Percentiles rank a stretch among this genome's conserved stretches.
Evolutionary conservation across 2,797 vertebrate genomes (phyloP).

Genomic region (Myiothlypis chrysogaster): DNA sequence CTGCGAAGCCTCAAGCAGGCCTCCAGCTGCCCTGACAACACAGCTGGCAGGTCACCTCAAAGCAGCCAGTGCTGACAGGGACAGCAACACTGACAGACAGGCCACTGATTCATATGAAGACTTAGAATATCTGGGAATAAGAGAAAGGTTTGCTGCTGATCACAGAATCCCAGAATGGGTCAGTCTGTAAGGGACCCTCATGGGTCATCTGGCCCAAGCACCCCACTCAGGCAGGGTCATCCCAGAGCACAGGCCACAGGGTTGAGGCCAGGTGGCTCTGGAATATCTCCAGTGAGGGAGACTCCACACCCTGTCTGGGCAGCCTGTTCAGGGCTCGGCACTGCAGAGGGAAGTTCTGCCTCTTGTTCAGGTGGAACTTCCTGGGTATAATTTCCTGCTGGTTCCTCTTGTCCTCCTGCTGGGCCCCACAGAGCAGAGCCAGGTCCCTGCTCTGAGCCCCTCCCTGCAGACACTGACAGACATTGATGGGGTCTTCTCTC

Average conservation of each 20-base stretch:
- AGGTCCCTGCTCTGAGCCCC: not conserved
- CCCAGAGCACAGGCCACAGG: not conserved
- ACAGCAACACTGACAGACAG: not conserved
- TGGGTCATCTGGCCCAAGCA: not conserved
- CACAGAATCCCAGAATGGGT: not conserved
- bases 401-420: not conserved
- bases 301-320: not conserved
- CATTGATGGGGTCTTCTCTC: not conserved
- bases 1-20: not conserved
- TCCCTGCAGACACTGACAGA: not conserved
- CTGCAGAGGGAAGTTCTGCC: not conserved
- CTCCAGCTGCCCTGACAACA: not conserved
- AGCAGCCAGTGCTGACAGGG: not conserved
- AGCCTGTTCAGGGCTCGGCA: not conserved
- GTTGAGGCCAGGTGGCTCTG: accelerated
- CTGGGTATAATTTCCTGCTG: not conserved
- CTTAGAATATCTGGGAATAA: not conserved
- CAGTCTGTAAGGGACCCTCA: not conserved
- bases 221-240: accelerated
- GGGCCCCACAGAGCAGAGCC: not conserved
- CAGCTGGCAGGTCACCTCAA: not conserved
- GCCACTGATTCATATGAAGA: accelerated
- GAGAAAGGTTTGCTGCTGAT: not conserved
- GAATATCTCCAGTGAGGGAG: not conserved
- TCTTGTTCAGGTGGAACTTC: not conserved